Evolutionary conservation across 2,888 invertebrate species (phyloP), one percentile per base, ranked within the genome.

Genomic region (Acanthosoma haemorrhoidale): DNA sequence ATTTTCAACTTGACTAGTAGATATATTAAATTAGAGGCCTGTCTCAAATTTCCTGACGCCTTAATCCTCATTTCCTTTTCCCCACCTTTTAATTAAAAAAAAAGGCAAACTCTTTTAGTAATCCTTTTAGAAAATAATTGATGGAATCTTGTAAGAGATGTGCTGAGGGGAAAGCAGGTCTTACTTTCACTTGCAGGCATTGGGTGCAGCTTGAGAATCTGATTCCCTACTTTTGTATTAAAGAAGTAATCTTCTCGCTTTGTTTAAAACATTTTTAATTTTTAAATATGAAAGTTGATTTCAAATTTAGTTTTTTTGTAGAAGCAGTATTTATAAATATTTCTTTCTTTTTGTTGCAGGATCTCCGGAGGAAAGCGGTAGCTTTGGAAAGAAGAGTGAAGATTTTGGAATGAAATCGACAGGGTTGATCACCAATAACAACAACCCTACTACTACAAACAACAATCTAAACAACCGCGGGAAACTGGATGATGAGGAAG

Each of bases 401-500:
- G 67, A 67, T 8, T 34, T 32, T 67, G 80, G 60, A 69, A 70
- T 72, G 71, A 70, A 71, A 63, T 66, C 72, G 13, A 73, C 43
- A 64, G 68, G 71, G 39, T 69, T 71, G 43, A 59, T 73, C 63
- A 57, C 63, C 51, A 71, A 71, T 58, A 75, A 75, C 74, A 74
- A 74, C 73, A 73, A 72, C 70, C 70, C 61, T 39, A 69, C 69
- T 21, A 61, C 71, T 51, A 70, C 70, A 29, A 73, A 73, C 70
- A 71, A 70, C 72, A 73, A 70, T 64, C 63, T 69, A 38, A 75
- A 60, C 70, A 71, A 60, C 57, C 69, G 67, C 67, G 68, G 68
- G 66, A 66, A 68, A 13, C 81, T 82, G 74, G 85, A 85, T 78
- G 86, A 86, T 74, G 80, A 80, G 79, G 86, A 87, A 80, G 89